Conservation (phyloP, 2,888 invertebrate species). For the Abrostola tripartita region DNA sequence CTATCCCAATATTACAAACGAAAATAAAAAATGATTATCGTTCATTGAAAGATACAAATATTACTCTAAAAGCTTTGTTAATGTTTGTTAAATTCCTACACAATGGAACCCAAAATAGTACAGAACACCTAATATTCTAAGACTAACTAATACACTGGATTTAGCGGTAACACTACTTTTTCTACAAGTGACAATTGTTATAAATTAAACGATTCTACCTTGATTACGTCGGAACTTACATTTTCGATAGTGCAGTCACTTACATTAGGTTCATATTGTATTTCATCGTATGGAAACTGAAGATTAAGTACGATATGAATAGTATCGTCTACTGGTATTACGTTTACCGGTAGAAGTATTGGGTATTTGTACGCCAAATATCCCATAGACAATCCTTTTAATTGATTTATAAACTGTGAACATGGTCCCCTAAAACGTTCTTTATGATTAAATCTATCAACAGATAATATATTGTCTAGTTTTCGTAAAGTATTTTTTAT, state of each 20-base stretch:
- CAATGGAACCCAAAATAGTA: no score
- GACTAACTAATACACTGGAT: no score
- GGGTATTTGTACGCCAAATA: not conserved
- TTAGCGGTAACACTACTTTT: not conserved
- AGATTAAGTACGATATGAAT: constrained; percentile 3
- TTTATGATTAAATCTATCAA: not conserved
- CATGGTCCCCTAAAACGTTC: constrained; percentile 6
- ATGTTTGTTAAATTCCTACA: no score
- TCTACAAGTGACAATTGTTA: not conserved
- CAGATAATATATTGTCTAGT: no score
- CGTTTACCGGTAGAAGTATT: not conserved
- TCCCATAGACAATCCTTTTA: not conserved
- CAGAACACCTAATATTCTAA: no score
- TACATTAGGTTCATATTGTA: constrained; percentile 16
- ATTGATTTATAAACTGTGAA: not conserved
- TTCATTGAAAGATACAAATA: no score
- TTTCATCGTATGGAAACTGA: constrained; percentile 14
- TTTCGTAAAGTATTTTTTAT: no score
- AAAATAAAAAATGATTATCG: no score
- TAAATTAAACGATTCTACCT: not conserved
- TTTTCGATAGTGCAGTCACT: constrained; percentile 10
- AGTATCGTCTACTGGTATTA: not conserved
- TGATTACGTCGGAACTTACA: not conserved
- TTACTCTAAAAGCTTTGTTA: no score
- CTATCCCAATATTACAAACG: no score